phyloP scores from a whole-genome alignment of 2,113 vertebrate genomes.

The Nothoprocta perdicaria region DNA sequence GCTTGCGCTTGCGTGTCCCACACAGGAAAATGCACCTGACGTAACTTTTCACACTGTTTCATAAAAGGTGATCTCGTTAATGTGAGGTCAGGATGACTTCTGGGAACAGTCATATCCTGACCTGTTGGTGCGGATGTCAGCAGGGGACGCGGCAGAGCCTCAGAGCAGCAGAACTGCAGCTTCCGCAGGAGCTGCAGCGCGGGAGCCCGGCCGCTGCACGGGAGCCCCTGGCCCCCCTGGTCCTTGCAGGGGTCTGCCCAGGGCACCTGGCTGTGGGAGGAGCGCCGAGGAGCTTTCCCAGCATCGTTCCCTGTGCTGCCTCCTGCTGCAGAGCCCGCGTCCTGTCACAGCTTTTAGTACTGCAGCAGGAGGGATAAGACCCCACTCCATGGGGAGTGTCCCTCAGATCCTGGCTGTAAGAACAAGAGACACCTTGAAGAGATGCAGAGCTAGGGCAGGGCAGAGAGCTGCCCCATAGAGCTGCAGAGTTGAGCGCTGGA shows the following conservation, averaged over 20 bases:
- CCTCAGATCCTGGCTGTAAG: neutral
- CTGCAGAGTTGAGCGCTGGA: fast-evolving
- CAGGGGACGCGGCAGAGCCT: neutral
- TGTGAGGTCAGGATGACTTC: neutral
- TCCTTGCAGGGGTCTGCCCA: neutral
- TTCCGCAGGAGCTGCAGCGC: fast-evolving
- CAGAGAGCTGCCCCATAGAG: neutral
- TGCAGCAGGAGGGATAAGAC: neutral
- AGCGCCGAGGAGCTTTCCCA: constrained; percentile 46
- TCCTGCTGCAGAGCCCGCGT: neutral
- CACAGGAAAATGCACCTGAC: constrained; percentile 1
- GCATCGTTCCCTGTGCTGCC: constrained; percentile 19
- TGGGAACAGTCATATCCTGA: neutral
- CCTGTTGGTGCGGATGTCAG: neutral
- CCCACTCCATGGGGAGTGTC: neutral
- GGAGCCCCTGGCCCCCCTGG: neutral
- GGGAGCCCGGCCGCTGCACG: neutral
- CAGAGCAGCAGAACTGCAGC: fast-evolving
- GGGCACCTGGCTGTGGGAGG: constrained; percentile 35
- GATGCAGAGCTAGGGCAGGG: neutral
- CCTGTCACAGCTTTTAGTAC: neutral
- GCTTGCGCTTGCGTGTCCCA: neutral
- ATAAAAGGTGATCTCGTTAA: constrained; percentile 13
- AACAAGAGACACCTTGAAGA: neutral
- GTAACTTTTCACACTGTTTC: constrained; percentile 28